Evolutionary conservation across 1,140 invertebrate genomes (phyloP).

Genomic region (Nylanderia fulva): DNA sequence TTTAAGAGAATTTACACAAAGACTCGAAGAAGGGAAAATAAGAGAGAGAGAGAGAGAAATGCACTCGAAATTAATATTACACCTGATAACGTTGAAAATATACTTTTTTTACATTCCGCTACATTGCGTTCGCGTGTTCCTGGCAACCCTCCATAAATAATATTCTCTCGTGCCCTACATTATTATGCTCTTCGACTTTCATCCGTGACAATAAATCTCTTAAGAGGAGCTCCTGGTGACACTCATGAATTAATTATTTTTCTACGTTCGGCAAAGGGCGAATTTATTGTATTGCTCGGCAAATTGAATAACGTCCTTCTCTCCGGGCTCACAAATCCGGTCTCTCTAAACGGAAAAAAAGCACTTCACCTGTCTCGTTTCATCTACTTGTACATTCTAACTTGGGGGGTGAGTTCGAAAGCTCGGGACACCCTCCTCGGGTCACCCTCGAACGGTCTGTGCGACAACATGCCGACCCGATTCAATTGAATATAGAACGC

Average conservation of each 20-base stretch:
- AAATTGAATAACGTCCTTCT: constrained; percentile 15
- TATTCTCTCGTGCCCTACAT: constrained; percentile 36
- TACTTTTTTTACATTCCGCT: constrained; percentile 17
- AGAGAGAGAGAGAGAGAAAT: background rate
- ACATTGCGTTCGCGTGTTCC: constrained; percentile 2
- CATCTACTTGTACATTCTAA: constrained; percentile 47
- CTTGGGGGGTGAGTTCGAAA: too few species aligned
- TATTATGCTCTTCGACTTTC: constrained; percentile 54
- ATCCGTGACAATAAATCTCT: constrained; percentile 42
- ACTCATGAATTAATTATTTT: constrained; percentile 57
- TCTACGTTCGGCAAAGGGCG: background rate
- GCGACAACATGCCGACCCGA: constrained; percentile 19
- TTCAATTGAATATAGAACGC: constrained; percentile 56
- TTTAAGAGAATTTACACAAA: constrained; percentile 2
- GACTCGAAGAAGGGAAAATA: background rate
- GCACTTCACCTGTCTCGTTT: constrained; percentile 3
- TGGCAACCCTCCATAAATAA: constrained; percentile 47
- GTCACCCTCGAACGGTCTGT: constrained; percentile 36
- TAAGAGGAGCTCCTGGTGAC: constrained; percentile 22
- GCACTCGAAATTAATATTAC: constrained; percentile 20
- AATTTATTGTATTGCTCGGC: constrained; percentile 1
- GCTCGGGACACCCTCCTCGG: constrained; percentile 44
- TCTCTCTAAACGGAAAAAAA: constrained; percentile 29
- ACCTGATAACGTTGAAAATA: constrained; percentile 1
- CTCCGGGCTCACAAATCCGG: background rate